Evolutionary conservation across 1,140 invertebrate species (phyloP), one percentile per base, ranked within the genome.

Genomic region (Bombus terrestris): DNA sequence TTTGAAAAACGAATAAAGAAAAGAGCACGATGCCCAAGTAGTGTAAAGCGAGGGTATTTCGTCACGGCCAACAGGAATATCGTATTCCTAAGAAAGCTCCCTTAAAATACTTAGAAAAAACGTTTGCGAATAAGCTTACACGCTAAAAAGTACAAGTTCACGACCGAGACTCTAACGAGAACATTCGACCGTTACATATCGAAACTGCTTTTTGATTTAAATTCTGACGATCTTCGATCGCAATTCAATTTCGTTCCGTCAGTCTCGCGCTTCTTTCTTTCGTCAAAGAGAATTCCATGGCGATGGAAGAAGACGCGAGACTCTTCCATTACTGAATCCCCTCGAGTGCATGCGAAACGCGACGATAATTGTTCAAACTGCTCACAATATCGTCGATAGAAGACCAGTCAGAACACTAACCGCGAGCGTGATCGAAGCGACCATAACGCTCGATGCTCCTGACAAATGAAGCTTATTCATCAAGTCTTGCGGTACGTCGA

Each of bases 401-500:
- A 87, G 9, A 12, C 90, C 22, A 18, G 83, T 13, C n/a, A 93
- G 37, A 9, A 88, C 9, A 12, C 86, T 74, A 2, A 28, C 25
- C 0, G 59, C 6, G 3, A 59, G 39, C 13, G 71, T 68, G 62
- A 86, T 28, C 22, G 82, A 15, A n/a, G 73, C 6, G 13, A 86
- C 39, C 25, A 9, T 71, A 5, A 79, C 47, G n/a, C 87, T 25
- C 15, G 84, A 77, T 0, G 86, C 76, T 37, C n/a, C 83, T 2
- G 88, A 86, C 0, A 94, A 32, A 3, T 96, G 87, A 39, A 97
- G 92, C 77, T 96, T 93, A 0, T 93, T 91, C 6, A 93, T 93
- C 28, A 97, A 85, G 3, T 96, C 95, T 3, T 95, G 91, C 0
- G 97, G 97, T 3, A 97, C 96, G 91, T 98, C 97, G n/a, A 97